These are phyloP conservation scores for Stegodyphus mimosarum DNA, from an alignment of 1,140 invertebrate genomes.

Conservation along the genomic window DNA sequence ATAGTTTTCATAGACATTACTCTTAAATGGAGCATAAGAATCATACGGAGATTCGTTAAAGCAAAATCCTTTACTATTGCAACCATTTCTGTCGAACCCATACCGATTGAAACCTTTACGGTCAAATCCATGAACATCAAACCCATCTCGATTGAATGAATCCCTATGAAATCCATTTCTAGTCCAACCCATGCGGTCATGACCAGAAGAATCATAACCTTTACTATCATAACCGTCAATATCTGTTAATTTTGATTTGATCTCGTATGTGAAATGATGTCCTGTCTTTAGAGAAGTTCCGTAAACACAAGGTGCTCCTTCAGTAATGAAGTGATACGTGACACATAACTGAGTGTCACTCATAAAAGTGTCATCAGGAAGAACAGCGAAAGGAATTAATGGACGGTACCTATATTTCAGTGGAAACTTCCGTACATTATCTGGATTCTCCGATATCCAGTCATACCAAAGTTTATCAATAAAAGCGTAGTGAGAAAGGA, in stretches of 20 bases:
- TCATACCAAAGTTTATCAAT: constrained; percentile 58
- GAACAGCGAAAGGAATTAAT: constrained; percentile 30
- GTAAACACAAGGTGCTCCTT: constrained; percentile 48
- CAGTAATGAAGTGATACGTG: constrained; percentile 29
- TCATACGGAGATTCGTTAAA: not conserved
- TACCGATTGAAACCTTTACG: constrained; percentile 44
- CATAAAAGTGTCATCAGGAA: constrained; percentile 48
- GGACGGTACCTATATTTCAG: constrained; percentile 27
- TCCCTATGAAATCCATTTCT: constrained; percentile 42
- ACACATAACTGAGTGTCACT: constrained; percentile 46
- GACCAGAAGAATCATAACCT: constrained; percentile 50
- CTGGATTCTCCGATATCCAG: constrained; percentile 29
- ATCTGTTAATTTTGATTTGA: constrained; percentile 13
- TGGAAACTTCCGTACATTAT: constrained; percentile 31
- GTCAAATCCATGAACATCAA: constrained; percentile 50
- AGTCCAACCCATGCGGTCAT: constrained; percentile 53
- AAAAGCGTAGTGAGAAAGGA: constrained; percentile 55
- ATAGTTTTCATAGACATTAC: constrained; percentile 24
- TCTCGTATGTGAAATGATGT: too few species aligned
- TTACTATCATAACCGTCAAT: constrained; percentile 42
- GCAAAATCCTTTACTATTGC: constrained; percentile 38
- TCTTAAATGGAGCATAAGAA: not conserved
- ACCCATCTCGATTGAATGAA: constrained; percentile 58
- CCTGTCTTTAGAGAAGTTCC: not conserved
- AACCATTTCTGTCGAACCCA: constrained; percentile 52